phyloP scores from a whole-genome alignment of 2,888 invertebrate genomes.

The Drosophila longiperda region DNA sequence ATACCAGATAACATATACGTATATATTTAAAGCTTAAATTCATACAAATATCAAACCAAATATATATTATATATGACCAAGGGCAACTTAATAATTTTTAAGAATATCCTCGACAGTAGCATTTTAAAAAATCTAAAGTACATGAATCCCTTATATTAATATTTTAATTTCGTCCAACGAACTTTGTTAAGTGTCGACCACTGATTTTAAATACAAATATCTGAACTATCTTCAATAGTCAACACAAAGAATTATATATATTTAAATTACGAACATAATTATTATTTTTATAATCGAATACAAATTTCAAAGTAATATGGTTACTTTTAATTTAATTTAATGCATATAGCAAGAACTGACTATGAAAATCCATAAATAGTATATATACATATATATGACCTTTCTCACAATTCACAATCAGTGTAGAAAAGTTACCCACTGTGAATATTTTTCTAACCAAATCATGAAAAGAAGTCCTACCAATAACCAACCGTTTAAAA shows the following conservation, averaged over 20 bases:
- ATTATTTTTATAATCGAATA: neutral
- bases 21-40: constrained; percentile 2
- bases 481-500: constrained; percentile 71
- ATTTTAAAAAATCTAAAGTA: constrained; percentile 8
- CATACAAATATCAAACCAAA: constrained; percentile 8
- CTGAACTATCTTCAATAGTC: constrained; percentile 19
- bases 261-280: neutral
- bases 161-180: constrained; percentile 14
- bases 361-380: constrained; percentile 19
- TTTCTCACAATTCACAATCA: constrained; percentile 53
- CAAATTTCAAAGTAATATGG: neutral
- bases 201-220: neutral
- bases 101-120: constrained; percentile 18
- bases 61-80: constrained; percentile 13
- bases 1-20: constrained; percentile 12
- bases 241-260: constrained; percentile 2
- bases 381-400: constrained; percentile 1
- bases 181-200: neutral
- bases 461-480: constrained; percentile 55
- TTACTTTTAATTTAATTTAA: neutral
- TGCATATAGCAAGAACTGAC: constrained; percentile 45
- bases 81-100: neutral
- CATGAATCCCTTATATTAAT: neutral
- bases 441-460: constrained; percentile 69
- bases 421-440: constrained; percentile 57